Evolutionary conservation across 2,797 vertebrate species (phyloP), one percentile per base, ranked within the genome.

Genomic region (Acanthurus tractus): DNA sequence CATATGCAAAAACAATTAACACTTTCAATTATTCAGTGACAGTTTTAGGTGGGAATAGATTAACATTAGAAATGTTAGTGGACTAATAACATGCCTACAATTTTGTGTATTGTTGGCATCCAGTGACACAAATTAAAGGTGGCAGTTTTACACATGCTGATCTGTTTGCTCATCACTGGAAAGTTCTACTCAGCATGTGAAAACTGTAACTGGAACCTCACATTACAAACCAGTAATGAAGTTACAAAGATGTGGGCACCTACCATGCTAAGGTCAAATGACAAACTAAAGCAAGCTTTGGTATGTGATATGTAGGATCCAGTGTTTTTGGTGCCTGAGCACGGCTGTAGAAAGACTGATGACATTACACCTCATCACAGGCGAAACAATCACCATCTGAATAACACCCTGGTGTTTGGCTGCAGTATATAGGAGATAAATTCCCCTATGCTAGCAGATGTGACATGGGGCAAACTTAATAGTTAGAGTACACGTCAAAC

Each of bases 1-100:
- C 15, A 46, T 55, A 63, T 52, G 34, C 11, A n/a, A 17, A 70
- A 40, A 40, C 10, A 22, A 64, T 63, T 52, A 50, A 56, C 42
- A 38, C 15, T 38, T 13, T 29, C 25, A 50, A 11, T 42, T 38
- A 4, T 67, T 67, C 23, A 44, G 17, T 2, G 44, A 50, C 1
- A 57, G 36, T 17, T 40, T 17, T 9, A 48, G 8, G 20, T n/a
- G 23, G 38, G 18, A 63, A 48, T 48, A 23, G 5, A 53, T 45
- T 7, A 38, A 62, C 20, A 36, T 45, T 46, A 58, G 44, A 10
- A 45, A 40, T 40, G 10, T 11, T 1, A 18, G 18, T 23, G 5
- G 36, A 40, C 22, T 54, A 4, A 22, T 40, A 36, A 38, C 25
- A 63, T 53, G 20, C 14, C 10, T 7, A 23, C 15, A 58, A 42